phyloP scores from a whole-genome alignment of 2,888 invertebrate species.

The Eucera pruinosa region DNA sequence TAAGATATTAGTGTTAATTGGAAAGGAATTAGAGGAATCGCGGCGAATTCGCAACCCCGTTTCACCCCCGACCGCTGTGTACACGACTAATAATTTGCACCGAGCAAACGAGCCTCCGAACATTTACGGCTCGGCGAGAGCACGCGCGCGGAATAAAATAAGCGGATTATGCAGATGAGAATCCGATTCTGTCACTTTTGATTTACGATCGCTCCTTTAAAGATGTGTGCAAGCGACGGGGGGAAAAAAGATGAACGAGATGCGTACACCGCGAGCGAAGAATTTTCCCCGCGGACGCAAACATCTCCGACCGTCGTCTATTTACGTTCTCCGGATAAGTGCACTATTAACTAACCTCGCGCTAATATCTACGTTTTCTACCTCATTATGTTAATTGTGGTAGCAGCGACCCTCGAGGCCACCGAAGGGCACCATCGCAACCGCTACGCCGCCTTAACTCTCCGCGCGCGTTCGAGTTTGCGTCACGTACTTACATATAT shows the following conservation, averaged over 20 bases:
- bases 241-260: conserved; percentile 12
- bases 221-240: conserved; percentile 9
- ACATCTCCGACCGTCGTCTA: conserved; percentile 63
- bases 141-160: conserved; percentile 67
- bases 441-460: background rate
- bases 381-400: conserved; percentile 80
- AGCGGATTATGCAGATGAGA: conserved; percentile 68
- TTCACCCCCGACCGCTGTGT: conserved; percentile 1
- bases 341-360: conserved; percentile 79
- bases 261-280: conserved; percentile 14
- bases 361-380: conserved; percentile 78
- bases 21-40: conserved; percentile 9
- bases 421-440: conserved; percentile 56
- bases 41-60: background rate
- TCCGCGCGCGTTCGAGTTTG: background rate
- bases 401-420: conserved; percentile 68
- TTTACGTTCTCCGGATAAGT: conserved; percentile 75
- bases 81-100: conserved; percentile 61
- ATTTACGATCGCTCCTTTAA: conserved; percentile 58
- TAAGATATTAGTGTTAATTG: conserved; percentile 43
- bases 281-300: conserved; percentile 36
- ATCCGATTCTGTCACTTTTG: conserved; percentile 71
- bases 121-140: conserved; percentile 35
- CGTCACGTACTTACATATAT: too few relatives aligned
- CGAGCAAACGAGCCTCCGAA: conserved; percentile 34